These are phyloP conservation scores for Candoia aspera DNA, from an alignment of 2,113 vertebrate genomes.

Conservation along the genomic window DNA sequence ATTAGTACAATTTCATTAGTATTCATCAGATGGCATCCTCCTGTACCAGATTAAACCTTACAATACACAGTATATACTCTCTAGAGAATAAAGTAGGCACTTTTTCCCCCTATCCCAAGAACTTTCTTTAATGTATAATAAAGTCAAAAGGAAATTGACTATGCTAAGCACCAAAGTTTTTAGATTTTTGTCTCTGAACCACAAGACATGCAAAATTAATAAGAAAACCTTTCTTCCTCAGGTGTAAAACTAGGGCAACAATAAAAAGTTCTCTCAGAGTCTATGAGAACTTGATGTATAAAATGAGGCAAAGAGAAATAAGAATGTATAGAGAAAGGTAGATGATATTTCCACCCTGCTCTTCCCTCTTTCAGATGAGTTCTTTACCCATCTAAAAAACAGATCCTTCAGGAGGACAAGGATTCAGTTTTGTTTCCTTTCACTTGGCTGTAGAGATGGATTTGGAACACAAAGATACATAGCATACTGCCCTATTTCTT, in stretches of 20 bases:
- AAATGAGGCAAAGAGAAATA: not conserved
- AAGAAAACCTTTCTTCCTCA: slow-evolving; percentile 11
- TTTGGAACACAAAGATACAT: not conserved
- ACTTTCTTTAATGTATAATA: slow-evolving; percentile 20
- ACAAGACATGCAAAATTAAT: slow-evolving; percentile 19
- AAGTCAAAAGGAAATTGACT: slow-evolving; percentile 33
- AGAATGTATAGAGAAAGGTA: not conserved
- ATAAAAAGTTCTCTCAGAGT: not conserved
- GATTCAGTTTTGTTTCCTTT: not conserved
- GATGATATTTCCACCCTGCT: not conserved
- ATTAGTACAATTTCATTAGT: slow-evolving; percentile 25
- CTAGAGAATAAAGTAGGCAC: slow-evolving; percentile 26
- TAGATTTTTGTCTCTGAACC: not conserved
- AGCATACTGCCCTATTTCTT: not conserved
- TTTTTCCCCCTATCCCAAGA: slow-evolving; percentile 12
- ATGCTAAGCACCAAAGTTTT: slow-evolving; percentile 25
- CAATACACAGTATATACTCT: slow-evolving; percentile 6
- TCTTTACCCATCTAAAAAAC: not conserved
- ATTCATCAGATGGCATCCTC: slow-evolving; percentile 16
- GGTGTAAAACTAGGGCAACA: slow-evolving; percentile 14
- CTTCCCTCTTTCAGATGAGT: not conserved
- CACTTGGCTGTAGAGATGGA: not conserved
- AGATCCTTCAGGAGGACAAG: not conserved
- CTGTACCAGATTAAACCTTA: slow-evolving; percentile 31
- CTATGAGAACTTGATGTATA: not conserved